phyloP scores from a whole-genome alignment of 2,797 vertebrate species.

The Borostomias antarcticus region DNA sequence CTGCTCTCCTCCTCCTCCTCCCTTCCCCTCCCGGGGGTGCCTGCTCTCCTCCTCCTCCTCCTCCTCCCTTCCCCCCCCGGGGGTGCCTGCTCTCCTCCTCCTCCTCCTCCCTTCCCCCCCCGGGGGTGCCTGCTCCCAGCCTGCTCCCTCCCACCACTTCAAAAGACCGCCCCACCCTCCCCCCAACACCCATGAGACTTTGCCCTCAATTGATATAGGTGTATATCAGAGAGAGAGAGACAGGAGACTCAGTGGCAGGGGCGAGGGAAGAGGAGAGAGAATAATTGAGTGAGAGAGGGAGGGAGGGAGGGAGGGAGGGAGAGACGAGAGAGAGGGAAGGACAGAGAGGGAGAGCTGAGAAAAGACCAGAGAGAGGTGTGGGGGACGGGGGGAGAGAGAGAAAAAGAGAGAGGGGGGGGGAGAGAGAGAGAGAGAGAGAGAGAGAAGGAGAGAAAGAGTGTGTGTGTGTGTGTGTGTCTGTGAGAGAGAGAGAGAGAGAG shows the following conservation, averaged over 20 bases:
- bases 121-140: too few relatives aligned
- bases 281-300: conserved; percentile 53
- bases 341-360: conserved; percentile 41
- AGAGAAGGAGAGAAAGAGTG: conserved; percentile 16
- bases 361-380: conserved; percentile 34
- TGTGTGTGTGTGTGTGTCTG: not conserved
- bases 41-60: too few relatives aligned
- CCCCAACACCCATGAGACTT: too few relatives aligned
- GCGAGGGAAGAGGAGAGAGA: conserved; percentile 32
- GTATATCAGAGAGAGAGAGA: too few relatives aligned
- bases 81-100: too few relatives aligned
- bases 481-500: conserved; percentile 7
- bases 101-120: too few relatives aligned
- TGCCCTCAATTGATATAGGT: too few relatives aligned
- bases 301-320: conserved; percentile 38
- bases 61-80: too few relatives aligned
- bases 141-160: too few relatives aligned
- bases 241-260: conserved; percentile 7
- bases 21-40: too few relatives aligned
- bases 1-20: too few relatives aligned
- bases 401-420: not conserved
- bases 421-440: conserved; percentile 15
- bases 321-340: conserved; percentile 37
- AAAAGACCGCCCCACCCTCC: too few relatives aligned
- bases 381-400: conserved; percentile 32